Percentiles rank a stretch among this genome's conserved stretches.
phyloP scores from a whole-genome alignment of 2,888 invertebrate genomes.

The Pegoplata infirma region DNA sequence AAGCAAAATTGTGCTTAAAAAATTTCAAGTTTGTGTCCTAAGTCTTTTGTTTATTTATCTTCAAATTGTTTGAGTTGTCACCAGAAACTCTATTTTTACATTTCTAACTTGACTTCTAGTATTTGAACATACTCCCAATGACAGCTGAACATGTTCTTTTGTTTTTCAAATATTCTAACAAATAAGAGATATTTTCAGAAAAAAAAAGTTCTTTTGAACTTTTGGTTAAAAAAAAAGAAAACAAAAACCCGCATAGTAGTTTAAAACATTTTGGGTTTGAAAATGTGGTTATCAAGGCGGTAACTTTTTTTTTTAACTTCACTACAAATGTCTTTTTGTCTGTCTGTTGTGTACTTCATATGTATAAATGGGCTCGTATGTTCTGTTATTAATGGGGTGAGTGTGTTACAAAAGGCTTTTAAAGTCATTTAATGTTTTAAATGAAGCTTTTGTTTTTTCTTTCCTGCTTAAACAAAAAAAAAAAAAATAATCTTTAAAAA shows the following conservation, averaged over 20 bases:
- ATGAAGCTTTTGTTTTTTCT: slow-evolving; percentile 7
- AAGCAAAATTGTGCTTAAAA: neutral
- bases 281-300: slow-evolving; percentile 6
- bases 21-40: neutral
- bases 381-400: slow-evolving; percentile 46
- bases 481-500: neutral
- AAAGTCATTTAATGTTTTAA: slow-evolving; percentile 28
- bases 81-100: neutral
- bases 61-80: neutral
- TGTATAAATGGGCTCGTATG: neutral
- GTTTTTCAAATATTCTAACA: neutral
- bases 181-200: neutral
- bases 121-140: neutral
- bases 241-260: neutral
- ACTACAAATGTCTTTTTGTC: neutral
- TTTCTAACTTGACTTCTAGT: neutral
- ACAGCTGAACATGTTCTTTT: neutral
- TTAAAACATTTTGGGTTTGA: neutral
- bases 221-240: neutral
- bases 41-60: neutral
- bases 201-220: slow-evolving; percentile 1
- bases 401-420: slow-evolving; percentile 45
- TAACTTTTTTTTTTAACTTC: slow-evolving; percentile 10
- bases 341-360: neutral
- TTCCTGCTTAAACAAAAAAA: neutral